These are phyloP conservation scores for Lonchura striata DNA, from an alignment of 2,113 vertebrate species.

Conservation along the genomic window DNA sequence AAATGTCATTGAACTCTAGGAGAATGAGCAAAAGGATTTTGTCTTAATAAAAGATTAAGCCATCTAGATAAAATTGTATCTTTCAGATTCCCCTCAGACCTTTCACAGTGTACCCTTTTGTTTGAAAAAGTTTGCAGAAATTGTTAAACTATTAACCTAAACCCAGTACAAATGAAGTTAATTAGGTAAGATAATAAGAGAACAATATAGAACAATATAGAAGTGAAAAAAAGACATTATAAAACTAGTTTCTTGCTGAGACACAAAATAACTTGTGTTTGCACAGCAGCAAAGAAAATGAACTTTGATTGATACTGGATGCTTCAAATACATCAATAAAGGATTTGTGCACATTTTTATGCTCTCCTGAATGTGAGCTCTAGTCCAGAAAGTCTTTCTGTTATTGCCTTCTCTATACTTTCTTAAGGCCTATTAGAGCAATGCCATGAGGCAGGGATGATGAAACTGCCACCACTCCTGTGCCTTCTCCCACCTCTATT, in stretches of 20 bases:
- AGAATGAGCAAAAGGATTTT: not conserved
- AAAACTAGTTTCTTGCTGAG: not conserved
- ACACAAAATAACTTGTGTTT: not conserved
- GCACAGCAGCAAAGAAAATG: not conserved
- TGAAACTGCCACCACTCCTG: not conserved
- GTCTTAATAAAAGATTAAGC: not conserved
- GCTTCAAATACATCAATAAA: not conserved
- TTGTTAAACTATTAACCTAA: not conserved
- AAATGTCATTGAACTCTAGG: not conserved
- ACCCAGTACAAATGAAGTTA: not conserved
- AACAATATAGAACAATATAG: not conserved
- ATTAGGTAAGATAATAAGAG: not conserved
- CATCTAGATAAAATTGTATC: not conserved
- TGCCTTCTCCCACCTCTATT: not conserved
- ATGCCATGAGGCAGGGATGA: not conserved
- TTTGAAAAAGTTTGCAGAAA: not conserved
- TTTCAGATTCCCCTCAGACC: not conserved
- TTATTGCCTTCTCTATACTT: not conserved
- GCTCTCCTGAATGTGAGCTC: not conserved
- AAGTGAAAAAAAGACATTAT: not conserved
- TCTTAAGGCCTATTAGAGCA: not conserved
- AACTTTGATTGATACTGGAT: not conserved
- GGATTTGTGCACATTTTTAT: not conserved
- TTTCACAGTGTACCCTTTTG: rapidly evolving
- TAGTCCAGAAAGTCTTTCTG: not conserved